These are phyloP conservation scores for Drosophila azteca DNA, from an alignment of 1,140 invertebrate species.

Conservation along the genomic window DNA sequence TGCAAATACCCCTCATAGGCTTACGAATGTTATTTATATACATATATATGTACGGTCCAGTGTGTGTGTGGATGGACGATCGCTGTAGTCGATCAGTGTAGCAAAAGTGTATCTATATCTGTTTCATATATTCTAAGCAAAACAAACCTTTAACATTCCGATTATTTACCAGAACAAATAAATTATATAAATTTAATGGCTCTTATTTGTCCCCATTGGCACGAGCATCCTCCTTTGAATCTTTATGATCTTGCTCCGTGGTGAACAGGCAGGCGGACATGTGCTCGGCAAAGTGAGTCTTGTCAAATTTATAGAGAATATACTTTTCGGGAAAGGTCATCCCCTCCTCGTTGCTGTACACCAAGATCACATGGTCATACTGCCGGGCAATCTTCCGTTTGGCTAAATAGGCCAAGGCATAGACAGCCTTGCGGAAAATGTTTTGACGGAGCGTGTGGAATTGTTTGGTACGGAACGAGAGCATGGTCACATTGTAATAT, in stretches of 20 bases:
- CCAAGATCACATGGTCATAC: constrained; percentile 53
- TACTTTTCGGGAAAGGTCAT: constrained; percentile 72
- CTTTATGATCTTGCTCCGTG: background rate
- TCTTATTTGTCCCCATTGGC: background rate
- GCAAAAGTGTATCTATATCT: constrained; percentile 38
- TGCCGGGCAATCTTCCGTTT: constrained; percentile 42
- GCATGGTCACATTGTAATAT: constrained; percentile 68
- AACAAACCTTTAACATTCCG: constrained; percentile 33
- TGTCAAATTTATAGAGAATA: constrained; percentile 60
- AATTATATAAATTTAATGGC: constrained; percentile 11
- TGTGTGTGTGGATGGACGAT: no score
- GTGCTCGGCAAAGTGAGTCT: constrained; percentile 44
- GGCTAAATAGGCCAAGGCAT: constrained; percentile 55
- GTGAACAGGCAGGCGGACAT: constrained; percentile 43
- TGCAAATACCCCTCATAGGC: constrained; percentile 21
- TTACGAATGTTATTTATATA: constrained; percentile 19
- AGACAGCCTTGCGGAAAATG: constrained; percentile 50
- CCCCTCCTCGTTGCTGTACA: constrained; percentile 51
- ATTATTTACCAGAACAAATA: constrained; percentile 47
- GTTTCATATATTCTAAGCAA: constrained; percentile 46
- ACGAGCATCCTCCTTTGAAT: background rate
- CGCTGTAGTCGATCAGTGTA: constrained; percentile 4
- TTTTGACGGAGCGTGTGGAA: constrained; percentile 31
- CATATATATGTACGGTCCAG: constrained; percentile 3
- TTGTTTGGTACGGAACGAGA: constrained; percentile 43